Base-by-base conservation (phyloP, 2,888 invertebrate genomes). In the Dendrolimus houi region DNA sequence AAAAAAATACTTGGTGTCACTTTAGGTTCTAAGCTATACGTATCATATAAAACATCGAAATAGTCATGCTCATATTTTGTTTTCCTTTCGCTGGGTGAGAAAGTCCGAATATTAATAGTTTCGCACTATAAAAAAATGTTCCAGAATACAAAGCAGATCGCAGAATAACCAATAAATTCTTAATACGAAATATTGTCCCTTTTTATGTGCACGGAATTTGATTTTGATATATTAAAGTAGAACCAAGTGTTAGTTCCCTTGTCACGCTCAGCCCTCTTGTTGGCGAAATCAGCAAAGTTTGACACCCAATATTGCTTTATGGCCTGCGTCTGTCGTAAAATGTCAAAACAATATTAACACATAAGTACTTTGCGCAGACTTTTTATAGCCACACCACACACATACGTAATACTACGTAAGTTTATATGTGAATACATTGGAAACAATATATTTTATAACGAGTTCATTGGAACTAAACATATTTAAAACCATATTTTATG, bases 291-390 rank as follows among this genome's bases (percentile, higher is more conserved):
- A 41, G 59, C 57, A 47, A 55, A 53, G 58, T 65, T 64, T 8
- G 13, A 60, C 59, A 61, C 64, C 58, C 56, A 41, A 63, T 59
- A 55, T 59, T 54, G 57, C 56, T 56, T 59, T 66, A 64, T 58
- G 64, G 67, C 59, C 55, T 57, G 62, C 59, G 59, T 59, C 57
- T 64, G 62, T 67, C 65, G 61, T 69, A 70, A 72, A 71, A 61
- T 61, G 60, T 64, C 65, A 66, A 68, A 72, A 69, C 64, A 67
- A 69, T 70, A 69, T 72, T 67, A 71, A 70, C 66, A 66, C 61
- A 59, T 64, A 58, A 54, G 53, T 56, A 57, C 56, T 41, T 55
- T 58, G 10, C 2, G 53, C 55, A 55, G 56, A 40, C 54, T 57
- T 61, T 59, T 57, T 55, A 59, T 56, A 56, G 29, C 17, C 12